phyloP scores from a whole-genome alignment of 1,140 invertebrate species.

The Rhyacophila brunnea region DNA sequence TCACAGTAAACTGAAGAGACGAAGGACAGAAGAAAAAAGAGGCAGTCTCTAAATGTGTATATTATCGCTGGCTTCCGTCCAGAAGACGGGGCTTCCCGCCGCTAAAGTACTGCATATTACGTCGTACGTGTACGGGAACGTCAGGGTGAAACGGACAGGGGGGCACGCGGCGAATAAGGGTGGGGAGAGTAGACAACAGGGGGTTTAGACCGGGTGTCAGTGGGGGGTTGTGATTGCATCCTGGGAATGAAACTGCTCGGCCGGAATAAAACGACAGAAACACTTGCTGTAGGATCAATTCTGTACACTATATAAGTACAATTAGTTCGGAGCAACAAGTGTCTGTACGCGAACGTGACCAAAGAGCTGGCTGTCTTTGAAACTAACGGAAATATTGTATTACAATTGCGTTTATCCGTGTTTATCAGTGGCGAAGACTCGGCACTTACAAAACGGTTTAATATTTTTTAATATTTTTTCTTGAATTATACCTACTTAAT shows the following conservation, averaged over 20 bases:
- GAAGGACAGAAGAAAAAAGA: conserved; percentile 15
- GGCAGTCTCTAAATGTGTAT: conserved; percentile 27
- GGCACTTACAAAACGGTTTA: no score
- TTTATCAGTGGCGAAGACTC: no score
- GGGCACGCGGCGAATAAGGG: neutral
- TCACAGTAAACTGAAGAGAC: neutral
- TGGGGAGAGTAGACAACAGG: neutral
- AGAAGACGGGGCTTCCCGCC: conserved; percentile 25
- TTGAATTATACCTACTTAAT: no score
- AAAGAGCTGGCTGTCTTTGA: no score
- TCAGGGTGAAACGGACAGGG: neutral
- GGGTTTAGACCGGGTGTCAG: neutral
- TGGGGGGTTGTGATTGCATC: conserved; percentile 16
- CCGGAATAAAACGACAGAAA: conserved; percentile 22
- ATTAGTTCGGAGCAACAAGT: conserved; percentile 17
- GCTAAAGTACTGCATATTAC: conserved; percentile 28
- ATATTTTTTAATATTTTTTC: no score
- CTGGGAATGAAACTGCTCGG: conserved; percentile 9
- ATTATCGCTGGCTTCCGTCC: conserved; percentile 32
- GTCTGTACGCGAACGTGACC: neutral
- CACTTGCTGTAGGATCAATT: conserved; percentile 11
- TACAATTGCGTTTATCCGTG: no score
- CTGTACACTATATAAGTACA: conserved; percentile 4
- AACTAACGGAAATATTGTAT: no score
- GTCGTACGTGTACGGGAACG: conserved; percentile 22